Conservation (phyloP, 2,113 vertebrate genomes). For the Phycodurus eques region DNA sequence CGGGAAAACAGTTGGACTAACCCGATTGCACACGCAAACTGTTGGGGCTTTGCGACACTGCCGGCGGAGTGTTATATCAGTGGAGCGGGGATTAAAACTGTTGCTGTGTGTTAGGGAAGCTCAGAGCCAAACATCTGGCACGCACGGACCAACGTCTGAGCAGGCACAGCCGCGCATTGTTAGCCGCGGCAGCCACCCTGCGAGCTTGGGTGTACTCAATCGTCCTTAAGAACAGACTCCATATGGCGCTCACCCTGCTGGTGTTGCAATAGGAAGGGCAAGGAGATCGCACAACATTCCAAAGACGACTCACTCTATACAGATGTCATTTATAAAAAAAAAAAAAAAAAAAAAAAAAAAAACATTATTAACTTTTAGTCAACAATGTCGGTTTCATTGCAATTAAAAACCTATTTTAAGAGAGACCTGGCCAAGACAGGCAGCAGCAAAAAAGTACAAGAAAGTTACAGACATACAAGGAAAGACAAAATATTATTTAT, state of each 20-base stretch:
- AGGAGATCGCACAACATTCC: not conserved
- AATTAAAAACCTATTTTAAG: too few relatives aligned
- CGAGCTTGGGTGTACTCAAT: constrained; percentile 7
- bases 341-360: too few relatives aligned
- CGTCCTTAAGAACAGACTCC: constrained; percentile 16
- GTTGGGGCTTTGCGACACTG: constrained; percentile 15
- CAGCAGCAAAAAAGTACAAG: too few relatives aligned
- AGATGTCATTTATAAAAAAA: not conserved
- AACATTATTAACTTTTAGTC: too few relatives aligned
- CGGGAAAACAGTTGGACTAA: constrained; percentile 24
- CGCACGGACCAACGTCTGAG: constrained; percentile 16
- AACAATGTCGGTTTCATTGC: too few relatives aligned
- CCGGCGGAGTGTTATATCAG: constrained; percentile 17
- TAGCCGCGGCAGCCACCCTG: constrained; percentile 3
- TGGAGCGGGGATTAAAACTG: constrained; percentile 47
- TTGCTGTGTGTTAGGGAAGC: constrained; percentile 32
- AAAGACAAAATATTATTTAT: too few relatives aligned
- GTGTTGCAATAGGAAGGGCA: constrained; percentile 16
- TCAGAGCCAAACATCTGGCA: constrained; percentile 59
- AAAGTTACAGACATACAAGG: too few relatives aligned
- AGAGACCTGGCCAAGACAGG: too few relatives aligned
- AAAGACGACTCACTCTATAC: not conserved
- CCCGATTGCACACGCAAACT: constrained; percentile 15
- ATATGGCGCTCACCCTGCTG: constrained; percentile 10
- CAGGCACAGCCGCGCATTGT: not conserved